Evolutionary conservation across 92 coral and sea anemone species (phyloP).

Genomic region (Diadumene lineata): DNA sequence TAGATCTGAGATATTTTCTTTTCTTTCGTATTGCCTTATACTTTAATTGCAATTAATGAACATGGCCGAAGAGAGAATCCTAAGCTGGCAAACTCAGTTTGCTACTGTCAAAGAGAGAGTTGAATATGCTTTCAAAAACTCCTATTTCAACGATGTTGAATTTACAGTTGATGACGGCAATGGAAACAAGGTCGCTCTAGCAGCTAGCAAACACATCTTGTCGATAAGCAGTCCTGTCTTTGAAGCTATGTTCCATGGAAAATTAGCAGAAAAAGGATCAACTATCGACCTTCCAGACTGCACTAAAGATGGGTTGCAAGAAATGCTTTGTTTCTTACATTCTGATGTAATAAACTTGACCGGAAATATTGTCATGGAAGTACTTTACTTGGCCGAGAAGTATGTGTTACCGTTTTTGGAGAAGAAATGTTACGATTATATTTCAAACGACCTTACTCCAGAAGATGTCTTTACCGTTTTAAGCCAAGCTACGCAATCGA

Average conservation of each 20-base stretch:
- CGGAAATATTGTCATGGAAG: slow-evolving; percentile 32
- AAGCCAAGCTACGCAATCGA: slow-evolving; percentile 5
- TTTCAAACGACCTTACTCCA: slow-evolving; percentile 5
- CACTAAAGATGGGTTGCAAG: slow-evolving; percentile 28
- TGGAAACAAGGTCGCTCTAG: slow-evolving; percentile 14
- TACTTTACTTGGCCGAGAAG: slow-evolving; percentile 20
- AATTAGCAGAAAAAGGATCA: slow-evolving; percentile 24
- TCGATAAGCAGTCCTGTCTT: slow-evolving; percentile 43
- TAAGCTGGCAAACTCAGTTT: slow-evolving; percentile 30
- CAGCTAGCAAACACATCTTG: slow-evolving; percentile 36
- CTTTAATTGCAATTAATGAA: background rate
- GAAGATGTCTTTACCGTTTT: slow-evolving; percentile 21
- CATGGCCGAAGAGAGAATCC: background rate
- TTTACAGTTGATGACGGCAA: slow-evolving; percentile 20
- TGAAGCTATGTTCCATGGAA: slow-evolving; percentile 33
- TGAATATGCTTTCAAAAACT: slow-evolving; percentile 33
- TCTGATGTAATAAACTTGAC: slow-evolving; percentile 27
- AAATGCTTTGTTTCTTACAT: slow-evolving; percentile 35
- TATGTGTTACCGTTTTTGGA: slow-evolving; percentile 24
- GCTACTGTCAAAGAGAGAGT: slow-evolving; percentile 27
- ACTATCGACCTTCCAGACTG: slow-evolving; percentile 26
- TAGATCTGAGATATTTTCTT: background rate
- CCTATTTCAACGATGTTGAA: slow-evolving; percentile 32
- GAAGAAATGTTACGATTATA: slow-evolving; percentile 13
- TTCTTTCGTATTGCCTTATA: background rate